Base-by-base conservation (phyloP, 2,797 vertebrate genomes). In the Ataeniobius toweri region DNA sequence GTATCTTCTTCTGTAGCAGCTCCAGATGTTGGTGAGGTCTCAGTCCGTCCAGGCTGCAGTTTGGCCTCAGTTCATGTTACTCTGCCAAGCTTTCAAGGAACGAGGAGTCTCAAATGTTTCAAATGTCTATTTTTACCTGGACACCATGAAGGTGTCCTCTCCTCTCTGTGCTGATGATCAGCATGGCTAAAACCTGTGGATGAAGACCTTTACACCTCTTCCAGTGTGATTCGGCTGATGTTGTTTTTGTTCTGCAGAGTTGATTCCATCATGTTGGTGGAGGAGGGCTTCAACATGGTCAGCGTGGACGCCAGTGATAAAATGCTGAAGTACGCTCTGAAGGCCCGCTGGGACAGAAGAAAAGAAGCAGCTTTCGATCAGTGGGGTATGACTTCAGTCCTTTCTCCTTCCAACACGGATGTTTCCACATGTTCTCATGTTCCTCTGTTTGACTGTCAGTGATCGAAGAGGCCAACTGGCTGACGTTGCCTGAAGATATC, bases 221-320 rank as follows among this genome's bases (percentile, higher is more conserved):
- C 48, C 48, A 46, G 44, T 50, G 8, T 2, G 13, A 3, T 50
- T 16, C 6, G 18, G 50, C 50, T 12, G 53, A 13, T 13, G 9
- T 50, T 14, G 28, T 63, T 53, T 76, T 50, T 78, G 2, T 87
- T 83, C 75, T 85, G 5, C 86, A 99, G 98, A 78, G 97, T 99
- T 78, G 98, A 99, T 91, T 99, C 98, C 71, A 97, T 99, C 81
- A 99, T 99, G 98, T 87, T 99, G 90, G 96, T 99, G 63, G 98
- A 99, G 83, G 98, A 99, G 86, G 97, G 97, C 51, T 99, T 98
- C 90, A 95, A 80, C 0, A 93, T 99, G 94, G 93, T 96, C 26
- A 99, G 98, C 0, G 97, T 98, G 82, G 98, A 99, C 6, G 98
- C 98, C 93, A 99, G 98, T n/a, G 98, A 99, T 94, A 99, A 99